phyloP scores from a whole-genome alignment of 1,140 invertebrate genomes.

The Matsumurasca onukii region DNA sequence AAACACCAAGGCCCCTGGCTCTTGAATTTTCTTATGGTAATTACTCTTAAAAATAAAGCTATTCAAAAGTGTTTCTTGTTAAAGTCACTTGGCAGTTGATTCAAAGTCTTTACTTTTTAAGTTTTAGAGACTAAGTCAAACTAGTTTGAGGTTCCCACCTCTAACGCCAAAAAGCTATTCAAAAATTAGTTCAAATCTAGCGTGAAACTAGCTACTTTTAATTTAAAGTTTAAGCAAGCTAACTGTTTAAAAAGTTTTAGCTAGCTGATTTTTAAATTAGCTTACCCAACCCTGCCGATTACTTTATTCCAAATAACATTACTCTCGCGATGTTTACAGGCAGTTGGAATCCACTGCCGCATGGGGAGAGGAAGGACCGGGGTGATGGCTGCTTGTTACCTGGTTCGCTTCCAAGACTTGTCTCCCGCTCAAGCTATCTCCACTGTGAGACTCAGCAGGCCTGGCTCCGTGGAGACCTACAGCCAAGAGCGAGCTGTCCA shows the following conservation, averaged over 20 bases:
- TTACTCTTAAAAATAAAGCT: background rate
- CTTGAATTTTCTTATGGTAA: background rate
- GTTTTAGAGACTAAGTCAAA: background rate
- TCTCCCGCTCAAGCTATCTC: constrained; percentile 62
- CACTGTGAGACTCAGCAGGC: constrained; percentile 58
- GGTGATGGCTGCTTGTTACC: constrained; percentile 68
- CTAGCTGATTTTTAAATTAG: too few relatives aligned
- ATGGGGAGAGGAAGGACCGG: constrained; percentile 67
- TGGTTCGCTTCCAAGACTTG: constrained; percentile 60
- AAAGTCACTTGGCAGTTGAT: background rate
- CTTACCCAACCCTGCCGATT: too few relatives aligned
- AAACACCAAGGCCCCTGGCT: too few relatives aligned
- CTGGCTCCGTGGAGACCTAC: constrained; percentile 66
- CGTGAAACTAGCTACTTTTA: too few relatives aligned
- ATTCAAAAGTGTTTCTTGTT: background rate
- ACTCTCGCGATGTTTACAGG: constrained; percentile 52
- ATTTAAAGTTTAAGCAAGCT: too few relatives aligned
- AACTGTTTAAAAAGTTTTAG: too few relatives aligned
- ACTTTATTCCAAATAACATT: too few relatives aligned
- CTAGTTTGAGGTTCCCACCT: background rate
- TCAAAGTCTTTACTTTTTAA: background rate
- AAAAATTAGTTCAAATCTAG: too few relatives aligned
- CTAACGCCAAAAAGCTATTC: too few relatives aligned
- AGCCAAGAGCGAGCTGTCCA: constrained; percentile 52
- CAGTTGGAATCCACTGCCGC: constrained; percentile 66